Base-by-base conservation (phyloP, 2,888 invertebrate species). In the Caenorhabditis parvicauda region DNA sequence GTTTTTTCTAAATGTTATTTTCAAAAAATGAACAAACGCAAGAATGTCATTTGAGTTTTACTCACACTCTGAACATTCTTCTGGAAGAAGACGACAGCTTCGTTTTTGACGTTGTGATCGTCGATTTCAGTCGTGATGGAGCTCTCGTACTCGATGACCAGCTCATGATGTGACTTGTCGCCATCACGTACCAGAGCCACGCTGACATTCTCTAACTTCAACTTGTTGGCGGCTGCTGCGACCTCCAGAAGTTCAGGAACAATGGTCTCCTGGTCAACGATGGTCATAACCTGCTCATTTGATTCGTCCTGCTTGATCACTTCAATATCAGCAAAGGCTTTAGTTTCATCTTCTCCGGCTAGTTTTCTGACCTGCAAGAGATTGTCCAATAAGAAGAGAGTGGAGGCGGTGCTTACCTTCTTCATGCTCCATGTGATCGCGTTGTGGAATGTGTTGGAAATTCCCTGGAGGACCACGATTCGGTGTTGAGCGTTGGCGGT, bases 381-480 rank as follows among this genome's bases (percentile, higher is more conserved):
- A 5, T 46, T 3, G 14, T 27, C 3, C 17, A 17, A n/a, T 25
- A 3, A 27, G 9, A 27, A 22, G 25, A 45, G 6, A 14, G 21
- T 14, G 45, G 7, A 21, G 24, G 9, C 7, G 17, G 17, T 12
- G 21, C 38, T 5, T 2, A 72, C 72, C 42, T 73, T 73, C 44
- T 64, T 66, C 55, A 73, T 51, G 63, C 72, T 73, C 72, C 72
- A 73, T 2, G 70, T 73, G 49, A 73, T 71, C 0, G 72, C 72
- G 47, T 73, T 64, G n/a, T 70, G 67, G 63, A 73, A 73, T 19
- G 62, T 69, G 51, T 73, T 64, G 2, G 69, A 69, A 46, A 66
- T 60, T 58, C 72, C 72, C 44, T 73, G 70, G 12, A 73, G 58
- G 6, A 73, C 68, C 17, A 73, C 70, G 7, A 73, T 70, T 47